These are phyloP conservation scores for Discoglossus pictus DNA, from an alignment of 2,797 vertebrate species.

Conservation along the genomic window DNA sequence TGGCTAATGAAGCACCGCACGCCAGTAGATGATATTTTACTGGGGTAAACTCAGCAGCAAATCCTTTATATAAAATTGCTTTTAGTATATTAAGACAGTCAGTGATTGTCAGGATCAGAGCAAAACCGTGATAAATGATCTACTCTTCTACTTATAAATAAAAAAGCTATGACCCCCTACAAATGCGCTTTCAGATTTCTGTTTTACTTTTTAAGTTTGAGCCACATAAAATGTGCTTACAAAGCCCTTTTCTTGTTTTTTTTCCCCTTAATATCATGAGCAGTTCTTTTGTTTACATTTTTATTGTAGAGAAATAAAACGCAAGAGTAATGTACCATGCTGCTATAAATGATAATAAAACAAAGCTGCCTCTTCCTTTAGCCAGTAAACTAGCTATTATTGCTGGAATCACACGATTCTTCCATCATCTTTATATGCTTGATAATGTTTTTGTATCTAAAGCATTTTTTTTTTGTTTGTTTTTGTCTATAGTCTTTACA, in stretches of 20 bases:
- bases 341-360: no score
- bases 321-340: no score
- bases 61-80: conserved; percentile 1
- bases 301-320: conserved; percentile 1
- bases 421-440: no score
- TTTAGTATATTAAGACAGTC: neutral
- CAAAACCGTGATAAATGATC: conserved; percentile 1
- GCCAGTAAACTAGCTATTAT: no score
- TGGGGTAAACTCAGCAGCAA: neutral
- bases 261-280: neutral
- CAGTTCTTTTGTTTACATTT: conserved; percentile 1
- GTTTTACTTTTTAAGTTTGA: neutral
- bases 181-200: neutral
- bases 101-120: neutral
- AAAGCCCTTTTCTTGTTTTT: neutral
- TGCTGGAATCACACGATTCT: neutral
- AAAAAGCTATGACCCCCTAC: neutral
- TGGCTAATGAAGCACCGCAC: neutral
- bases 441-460: no score
- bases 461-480: no score
- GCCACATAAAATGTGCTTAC: neutral
- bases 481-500: no score
- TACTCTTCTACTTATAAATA: conserved; percentile 1
- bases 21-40: neutral
- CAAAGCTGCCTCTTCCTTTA: no score